Evolutionary conservation across 2,113 vertebrate genomes (phyloP), one percentile per base, ranked within the genome.

Genomic region (Pedionomus torquatus): DNA sequence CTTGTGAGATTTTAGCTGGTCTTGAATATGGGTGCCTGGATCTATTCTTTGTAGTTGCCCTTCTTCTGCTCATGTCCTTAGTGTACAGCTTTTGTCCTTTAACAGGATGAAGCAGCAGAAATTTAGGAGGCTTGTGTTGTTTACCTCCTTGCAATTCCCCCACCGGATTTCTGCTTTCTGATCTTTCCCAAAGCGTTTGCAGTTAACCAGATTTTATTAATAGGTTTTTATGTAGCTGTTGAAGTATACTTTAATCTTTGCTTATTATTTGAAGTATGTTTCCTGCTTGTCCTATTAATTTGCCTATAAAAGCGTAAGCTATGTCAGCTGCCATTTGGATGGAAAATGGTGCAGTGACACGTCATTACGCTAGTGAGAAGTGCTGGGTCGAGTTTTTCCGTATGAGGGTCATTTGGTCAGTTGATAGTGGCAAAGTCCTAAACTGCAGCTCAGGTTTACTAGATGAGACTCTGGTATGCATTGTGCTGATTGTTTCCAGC

Each of bases 401-500:
- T 51, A 23, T 81, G 83, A 20, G 8, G 92, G 94, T 95, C 95
- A 97, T 82, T 89, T 83, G 80, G 61, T 95, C 91, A 95, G 89
- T 82, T 92, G 93, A 95, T 89, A 82, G 81, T 26, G 61, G 77
- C 83, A 21, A 64, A 87, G 68, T 35, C 41, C 83, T 82, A 17
- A 87, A 68, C 64, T 48, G 26, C 72, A 89, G 87, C 95, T 96
- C 83, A 75, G 89, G 43, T 95, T 97, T 94, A 48, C 83, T 94
- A 91, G 93, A 58, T 15, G 16, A 35, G 65, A 12, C 55, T 87
- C 64, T 84, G 89, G 95, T 94, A 84, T 94, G 89, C 95, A 96
- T 96, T 95, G 93, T 89, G 28, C 89, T 94, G 91, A 97, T 97
- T 91, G 91, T 97, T 97, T 97, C 96, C 95, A 95, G 84, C 89